Percentiles rank a stretch among this genome's conserved stretches.
Evolutionary conservation across 2,113 vertebrate genomes (phyloP).

Genomic region (Nanger granti): DNA sequence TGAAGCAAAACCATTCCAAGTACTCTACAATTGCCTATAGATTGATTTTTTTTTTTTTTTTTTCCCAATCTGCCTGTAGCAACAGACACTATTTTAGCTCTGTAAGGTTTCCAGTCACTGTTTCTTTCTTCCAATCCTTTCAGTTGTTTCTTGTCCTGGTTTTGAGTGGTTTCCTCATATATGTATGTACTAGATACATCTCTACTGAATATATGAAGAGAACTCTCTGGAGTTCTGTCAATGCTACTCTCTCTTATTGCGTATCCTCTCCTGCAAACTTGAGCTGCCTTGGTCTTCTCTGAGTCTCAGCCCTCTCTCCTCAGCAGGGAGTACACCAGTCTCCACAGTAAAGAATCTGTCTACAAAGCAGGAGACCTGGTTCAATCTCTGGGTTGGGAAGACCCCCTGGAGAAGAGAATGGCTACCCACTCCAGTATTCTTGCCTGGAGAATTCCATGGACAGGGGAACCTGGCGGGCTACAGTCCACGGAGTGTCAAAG

Average conservation of each 20-base stretch:
- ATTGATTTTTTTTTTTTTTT: background rate
- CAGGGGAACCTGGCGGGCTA: background rate
- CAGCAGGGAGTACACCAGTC: no score
- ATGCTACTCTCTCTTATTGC: background rate
- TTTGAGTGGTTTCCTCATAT: background rate
- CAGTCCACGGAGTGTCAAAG: rapidly evolving
- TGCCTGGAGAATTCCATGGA: background rate
- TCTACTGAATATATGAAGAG: background rate
- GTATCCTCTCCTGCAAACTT: rapidly evolving
- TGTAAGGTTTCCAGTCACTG: background rate
- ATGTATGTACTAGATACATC: background rate
- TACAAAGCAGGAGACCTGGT: background rate
- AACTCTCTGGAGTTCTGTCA: background rate
- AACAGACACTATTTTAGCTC: background rate
- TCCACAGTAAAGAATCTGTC: background rate
- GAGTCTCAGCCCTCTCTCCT: background rate
- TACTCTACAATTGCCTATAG: background rate
- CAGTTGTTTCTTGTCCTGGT: background rate
- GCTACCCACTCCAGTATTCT: background rate
- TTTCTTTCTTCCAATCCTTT: background rate
- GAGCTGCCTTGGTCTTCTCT: background rate
- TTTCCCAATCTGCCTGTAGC: background rate
- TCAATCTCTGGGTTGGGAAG: background rate
- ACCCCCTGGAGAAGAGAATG: background rate
- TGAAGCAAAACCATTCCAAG: background rate